Percentiles rank a stretch among this genome's conserved stretches.
phyloP scores from a whole-genome alignment of 1,140 invertebrate genomes.

The Scylla paramamosain region DNA sequence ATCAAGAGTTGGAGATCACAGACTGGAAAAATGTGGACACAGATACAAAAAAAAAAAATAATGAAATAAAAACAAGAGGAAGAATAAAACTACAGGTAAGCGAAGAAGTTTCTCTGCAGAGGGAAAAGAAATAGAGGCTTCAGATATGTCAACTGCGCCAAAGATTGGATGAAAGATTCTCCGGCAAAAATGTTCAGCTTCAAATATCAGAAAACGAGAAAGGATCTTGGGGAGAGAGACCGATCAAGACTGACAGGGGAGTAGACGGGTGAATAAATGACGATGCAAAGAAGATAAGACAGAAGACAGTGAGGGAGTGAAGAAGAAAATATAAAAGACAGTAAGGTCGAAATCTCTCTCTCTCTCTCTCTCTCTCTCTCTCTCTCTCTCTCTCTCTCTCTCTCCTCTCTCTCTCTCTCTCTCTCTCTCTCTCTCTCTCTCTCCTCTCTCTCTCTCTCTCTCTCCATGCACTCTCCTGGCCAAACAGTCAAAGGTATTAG shows the following conservation, averaged over 20 bases:
- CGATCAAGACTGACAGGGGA: neutral
- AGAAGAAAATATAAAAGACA: too few relatives aligned
- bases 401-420: too few relatives aligned
- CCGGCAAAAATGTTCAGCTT: too few relatives aligned
- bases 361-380: too few relatives aligned
- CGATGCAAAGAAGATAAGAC: neutral
- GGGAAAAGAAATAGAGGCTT: neutral
- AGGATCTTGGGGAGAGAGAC: neutral
- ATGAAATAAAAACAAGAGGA: neutral
- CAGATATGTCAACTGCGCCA: neutral
- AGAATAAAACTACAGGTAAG: neutral
- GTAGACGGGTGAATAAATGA: neutral
- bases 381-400: too few relatives aligned
- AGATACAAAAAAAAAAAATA: neutral
- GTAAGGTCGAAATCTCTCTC: too few relatives aligned
- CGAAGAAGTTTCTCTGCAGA: neutral
- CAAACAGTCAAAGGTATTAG: too few relatives aligned
- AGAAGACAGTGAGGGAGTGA: neutral
- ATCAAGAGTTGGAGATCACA: neutral
- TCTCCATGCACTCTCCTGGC: too few relatives aligned
- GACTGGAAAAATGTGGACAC: neutral
- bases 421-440: too few relatives aligned
- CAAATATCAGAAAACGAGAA: neutral
- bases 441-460: too few relatives aligned
- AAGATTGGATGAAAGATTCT: too few relatives aligned